Conservation (phyloP, 2,797 vertebrate genomes). For the Thaleichthys pacificus region DNA sequence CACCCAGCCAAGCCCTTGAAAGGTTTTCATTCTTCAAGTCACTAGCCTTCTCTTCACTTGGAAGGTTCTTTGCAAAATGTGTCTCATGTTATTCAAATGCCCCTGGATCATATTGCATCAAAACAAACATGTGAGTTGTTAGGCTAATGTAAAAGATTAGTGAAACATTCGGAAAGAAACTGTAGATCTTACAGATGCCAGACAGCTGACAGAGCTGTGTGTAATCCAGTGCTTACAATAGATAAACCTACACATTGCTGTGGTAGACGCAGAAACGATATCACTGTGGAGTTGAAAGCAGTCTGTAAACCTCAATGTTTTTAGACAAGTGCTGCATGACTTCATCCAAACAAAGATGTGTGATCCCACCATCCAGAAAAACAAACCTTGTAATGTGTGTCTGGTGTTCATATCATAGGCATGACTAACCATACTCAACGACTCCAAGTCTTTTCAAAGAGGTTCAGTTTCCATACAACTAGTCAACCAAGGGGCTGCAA, state of each 20-base stretch:
- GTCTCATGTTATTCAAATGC: not conserved
- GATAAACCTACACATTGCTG: slow-evolving; percentile 7
- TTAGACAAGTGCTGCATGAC: slow-evolving; percentile 35
- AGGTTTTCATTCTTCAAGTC: slow-evolving; percentile 33
- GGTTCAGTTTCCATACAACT: slow-evolving; percentile 21
- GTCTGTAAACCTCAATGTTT: slow-evolving; percentile 37
- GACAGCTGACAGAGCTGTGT: too few species aligned
- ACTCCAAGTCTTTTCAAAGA: slow-evolving; percentile 10
- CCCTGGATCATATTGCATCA: too few species aligned
- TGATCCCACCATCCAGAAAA: slow-evolving; percentile 34
- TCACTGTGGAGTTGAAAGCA: slow-evolving; percentile 20
- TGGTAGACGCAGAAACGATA: not conserved
- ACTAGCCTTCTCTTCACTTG: slow-evolving; percentile 31
- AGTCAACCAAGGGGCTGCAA: not conserved
- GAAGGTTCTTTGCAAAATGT: not conserved
- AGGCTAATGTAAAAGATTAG: not conserved
- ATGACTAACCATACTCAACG: slow-evolving; percentile 14
- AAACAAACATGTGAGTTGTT: not conserved
- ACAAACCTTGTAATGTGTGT: slow-evolving; percentile 31
- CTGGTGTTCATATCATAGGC: slow-evolving; percentile 34
- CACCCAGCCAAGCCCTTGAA: slow-evolving; percentile 23
- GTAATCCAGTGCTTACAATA: not conserved
- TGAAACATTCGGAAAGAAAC: not conserved
- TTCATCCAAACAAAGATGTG: slow-evolving; percentile 35
- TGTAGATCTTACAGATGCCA: not conserved